These are phyloP conservation scores for Oryzaephilus surinamensis DNA, from an alignment of 1,140 invertebrate genomes.

Conservation along the genomic window DNA sequence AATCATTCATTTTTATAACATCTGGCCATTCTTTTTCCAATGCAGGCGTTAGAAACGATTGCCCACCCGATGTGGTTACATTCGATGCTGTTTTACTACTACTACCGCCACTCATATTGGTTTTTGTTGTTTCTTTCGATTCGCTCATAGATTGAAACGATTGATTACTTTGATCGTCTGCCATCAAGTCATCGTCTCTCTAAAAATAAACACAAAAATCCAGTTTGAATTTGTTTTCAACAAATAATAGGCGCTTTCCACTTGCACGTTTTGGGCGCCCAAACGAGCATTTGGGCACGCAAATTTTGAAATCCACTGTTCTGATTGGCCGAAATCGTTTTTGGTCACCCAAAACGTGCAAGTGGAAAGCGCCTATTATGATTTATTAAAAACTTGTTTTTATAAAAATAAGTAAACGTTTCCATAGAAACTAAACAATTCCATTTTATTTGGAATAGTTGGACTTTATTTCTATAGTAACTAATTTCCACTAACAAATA, in stretches of 20 bases:
- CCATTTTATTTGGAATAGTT: slow-evolving; percentile 1
- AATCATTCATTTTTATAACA: slow-evolving; percentile 80
- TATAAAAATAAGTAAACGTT: too few species aligned
- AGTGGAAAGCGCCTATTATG: too few species aligned
- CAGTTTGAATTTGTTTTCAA: slow-evolving; percentile 1
- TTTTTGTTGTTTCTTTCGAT: slow-evolving; percentile 11
- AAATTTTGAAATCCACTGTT: too few species aligned
- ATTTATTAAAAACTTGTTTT: too few species aligned
- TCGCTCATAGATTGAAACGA: slow-evolving; percentile 8
- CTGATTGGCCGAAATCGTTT: too few species aligned
- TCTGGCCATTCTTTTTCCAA: slow-evolving; percentile 56
- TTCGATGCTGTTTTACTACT: slow-evolving; percentile 14
- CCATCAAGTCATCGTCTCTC: slow-evolving; percentile 12
- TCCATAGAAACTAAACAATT: too few species aligned
- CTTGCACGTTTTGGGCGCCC: too few species aligned
- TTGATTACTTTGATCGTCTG: slow-evolving; percentile 13
- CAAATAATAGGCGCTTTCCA: too few species aligned
- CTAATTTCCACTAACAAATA: too few species aligned
- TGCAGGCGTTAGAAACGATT: slow-evolving; percentile 29
- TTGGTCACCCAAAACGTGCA: too few species aligned
- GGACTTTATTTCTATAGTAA: slow-evolving; percentile 13
- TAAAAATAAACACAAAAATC: slow-evolving; percentile 15
- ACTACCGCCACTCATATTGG: too few species aligned
- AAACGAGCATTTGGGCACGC: too few species aligned
- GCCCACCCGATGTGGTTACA: slow-evolving; percentile 22